A percentile compares a stretch with the other conserved stretches of the same genome.
phyloP scores from a whole-genome alignment of 2,113 vertebrate genomes.

The Oryzias curvinotus region DNA sequence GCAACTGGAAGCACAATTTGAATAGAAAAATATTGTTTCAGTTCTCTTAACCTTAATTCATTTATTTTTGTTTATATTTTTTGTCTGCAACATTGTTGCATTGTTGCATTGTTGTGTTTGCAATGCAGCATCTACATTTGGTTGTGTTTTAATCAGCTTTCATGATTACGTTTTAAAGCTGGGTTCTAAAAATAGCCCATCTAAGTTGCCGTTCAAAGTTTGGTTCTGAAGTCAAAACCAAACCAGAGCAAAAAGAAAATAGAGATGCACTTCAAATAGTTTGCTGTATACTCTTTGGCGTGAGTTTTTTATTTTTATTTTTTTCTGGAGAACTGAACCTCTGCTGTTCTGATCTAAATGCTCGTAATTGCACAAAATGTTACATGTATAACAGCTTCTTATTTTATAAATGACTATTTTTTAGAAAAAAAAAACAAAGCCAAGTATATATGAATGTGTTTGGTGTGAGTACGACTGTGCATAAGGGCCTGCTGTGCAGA shows the following conservation, averaged over 20 bases:
- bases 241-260: background rate
- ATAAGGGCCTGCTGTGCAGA: constrained; percentile 3
- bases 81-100: background rate
- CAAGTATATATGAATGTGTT: background rate
- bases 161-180: too few relatives aligned
- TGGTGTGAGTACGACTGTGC: background rate
- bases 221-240: background rate
- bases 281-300: background rate
- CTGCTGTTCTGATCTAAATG: background rate
- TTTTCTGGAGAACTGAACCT: constrained; percentile 8
- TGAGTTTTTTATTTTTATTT: constrained; percentile 1
- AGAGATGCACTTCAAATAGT: constrained; percentile 10
- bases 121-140: too few relatives aligned
- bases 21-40: background rate
- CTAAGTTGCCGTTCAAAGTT: background rate
- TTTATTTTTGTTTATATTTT: background rate
- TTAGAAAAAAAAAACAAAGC: background rate
- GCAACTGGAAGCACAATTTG: constrained; percentile 18
- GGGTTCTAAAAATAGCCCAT: too few relatives aligned
- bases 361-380: constrained; percentile 4
- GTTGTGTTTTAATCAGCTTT: too few relatives aligned
- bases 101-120: too few relatives aligned
- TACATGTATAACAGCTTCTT: background rate
- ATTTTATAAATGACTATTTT: constrained; percentile 15
- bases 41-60: background rate